phyloP scores from a whole-genome alignment of 1,140 invertebrate species.

The Forficula auricularia region DNA sequence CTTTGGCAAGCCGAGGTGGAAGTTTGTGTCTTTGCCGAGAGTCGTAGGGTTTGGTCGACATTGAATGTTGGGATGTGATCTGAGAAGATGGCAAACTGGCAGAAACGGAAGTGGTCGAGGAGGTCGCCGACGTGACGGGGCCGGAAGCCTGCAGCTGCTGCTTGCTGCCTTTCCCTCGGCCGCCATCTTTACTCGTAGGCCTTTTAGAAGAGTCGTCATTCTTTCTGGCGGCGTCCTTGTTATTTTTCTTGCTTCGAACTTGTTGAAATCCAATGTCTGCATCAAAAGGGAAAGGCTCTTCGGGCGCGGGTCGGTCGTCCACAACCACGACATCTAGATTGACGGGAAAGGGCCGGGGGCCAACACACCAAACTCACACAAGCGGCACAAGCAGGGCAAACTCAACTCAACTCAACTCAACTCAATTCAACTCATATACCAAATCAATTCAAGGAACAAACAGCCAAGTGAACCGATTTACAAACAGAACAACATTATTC shows the following conservation, averaged over 20 bases:
- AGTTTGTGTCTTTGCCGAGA: constrained; percentile 33
- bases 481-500: too few species aligned
- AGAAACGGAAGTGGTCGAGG: neutral
- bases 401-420: too few species aligned
- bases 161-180: neutral
- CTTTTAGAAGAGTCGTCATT: neutral
- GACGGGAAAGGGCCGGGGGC: too few species aligned
- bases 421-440: too few species aligned
- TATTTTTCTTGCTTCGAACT: constrained; percentile 63
- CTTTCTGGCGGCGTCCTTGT: constrained; percentile 36
- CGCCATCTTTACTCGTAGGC: neutral
- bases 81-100: neutral
- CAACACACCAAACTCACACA: constrained; percentile 9
- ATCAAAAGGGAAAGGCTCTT: constrained; percentile 29
- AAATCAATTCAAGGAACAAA: too few species aligned
- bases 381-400: constrained; percentile 1
- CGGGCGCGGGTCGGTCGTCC: constrained; percentile 31
- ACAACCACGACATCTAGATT: constrained; percentile 35
- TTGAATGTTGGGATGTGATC: neutral
- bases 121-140: neutral
- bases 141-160: neutral
- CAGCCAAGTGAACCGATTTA: too few species aligned
- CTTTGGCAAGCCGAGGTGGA: constrained; percentile 65
- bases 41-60: constrained; percentile 15
- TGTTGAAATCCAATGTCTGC: constrained; percentile 69